These are phyloP conservation scores for Bombycilla garrulus DNA, from an alignment of 2,113 vertebrate species.

Conservation along the genomic window DNA sequence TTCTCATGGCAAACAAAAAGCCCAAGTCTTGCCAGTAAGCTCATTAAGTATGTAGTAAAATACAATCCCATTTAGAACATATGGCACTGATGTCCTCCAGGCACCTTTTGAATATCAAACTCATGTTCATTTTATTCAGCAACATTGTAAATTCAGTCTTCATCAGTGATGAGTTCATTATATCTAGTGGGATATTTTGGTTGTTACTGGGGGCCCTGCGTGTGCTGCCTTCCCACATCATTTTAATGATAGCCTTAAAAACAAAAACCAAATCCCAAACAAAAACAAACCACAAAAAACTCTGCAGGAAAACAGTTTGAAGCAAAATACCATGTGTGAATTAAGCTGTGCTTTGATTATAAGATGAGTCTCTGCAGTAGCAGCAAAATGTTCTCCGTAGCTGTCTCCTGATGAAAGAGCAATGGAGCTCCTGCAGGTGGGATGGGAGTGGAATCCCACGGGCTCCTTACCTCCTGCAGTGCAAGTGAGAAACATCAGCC, in stretches of 20 bases:
- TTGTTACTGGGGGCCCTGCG: background rate
- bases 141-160: background rate
- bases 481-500: background rate
- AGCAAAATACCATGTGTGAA: background rate
- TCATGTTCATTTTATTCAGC: background rate
- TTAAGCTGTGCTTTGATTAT: background rate
- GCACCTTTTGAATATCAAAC: background rate
- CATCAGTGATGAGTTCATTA: background rate
- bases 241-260: background rate
- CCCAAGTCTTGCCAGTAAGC: background rate
- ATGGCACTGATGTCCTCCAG: background rate
- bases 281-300: background rate
- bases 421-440: background rate
- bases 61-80: background rate
- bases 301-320: background rate
- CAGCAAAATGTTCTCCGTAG: background rate
- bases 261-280: background rate
- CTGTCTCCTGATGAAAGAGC: background rate
- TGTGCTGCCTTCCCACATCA: background rate
- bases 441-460: background rate
- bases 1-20: background rate
- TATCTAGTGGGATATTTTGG: background rate
- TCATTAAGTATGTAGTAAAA: background rate
- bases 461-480: background rate
- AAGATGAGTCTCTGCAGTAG: background rate